Evolutionary conservation across 2,797 vertebrate genomes (phyloP).

Genomic region (Pitangus sulphuratus): DNA sequence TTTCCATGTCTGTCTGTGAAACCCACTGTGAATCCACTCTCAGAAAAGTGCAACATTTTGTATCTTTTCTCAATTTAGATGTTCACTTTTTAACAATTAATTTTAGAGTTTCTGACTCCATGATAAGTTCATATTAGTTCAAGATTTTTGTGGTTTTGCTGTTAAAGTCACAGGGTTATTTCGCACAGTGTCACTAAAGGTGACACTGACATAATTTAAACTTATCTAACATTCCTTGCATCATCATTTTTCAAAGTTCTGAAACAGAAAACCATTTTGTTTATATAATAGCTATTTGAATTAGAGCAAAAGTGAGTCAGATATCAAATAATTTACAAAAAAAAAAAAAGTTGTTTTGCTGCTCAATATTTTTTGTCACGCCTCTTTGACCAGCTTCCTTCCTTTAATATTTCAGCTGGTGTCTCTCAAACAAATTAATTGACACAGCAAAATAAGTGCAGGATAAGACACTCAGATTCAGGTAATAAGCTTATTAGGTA

Average conservation of each 20-base stretch:
- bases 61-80: neutral
- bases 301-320: neutral
- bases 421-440: neutral
- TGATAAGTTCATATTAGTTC: neutral
- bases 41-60: neutral
- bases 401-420: neutral
- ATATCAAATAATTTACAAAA: neutral
- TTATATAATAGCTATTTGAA: neutral
- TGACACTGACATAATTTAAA: neutral
- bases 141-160: neutral
- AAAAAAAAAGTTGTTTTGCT: neutral
- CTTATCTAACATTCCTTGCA: neutral
- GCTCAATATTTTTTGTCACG: neutral
- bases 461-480: neutral
- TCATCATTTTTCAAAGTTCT: neutral
- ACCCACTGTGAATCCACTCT: fast-evolving
- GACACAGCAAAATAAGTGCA: neutral
- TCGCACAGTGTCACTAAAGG: neutral
- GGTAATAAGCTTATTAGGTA: neutral
- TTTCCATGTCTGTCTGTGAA: neutral
- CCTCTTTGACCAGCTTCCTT: neutral
- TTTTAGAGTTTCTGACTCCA: neutral
- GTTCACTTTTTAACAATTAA: fast-evolving
- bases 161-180: neutral
- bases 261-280: neutral